A percentile compares a stretch with the other conserved stretches of the same genome.
Evolutionary conservation across 2,797 vertebrate genomes (phyloP).

Genomic region (Lophius americanus): DNA sequence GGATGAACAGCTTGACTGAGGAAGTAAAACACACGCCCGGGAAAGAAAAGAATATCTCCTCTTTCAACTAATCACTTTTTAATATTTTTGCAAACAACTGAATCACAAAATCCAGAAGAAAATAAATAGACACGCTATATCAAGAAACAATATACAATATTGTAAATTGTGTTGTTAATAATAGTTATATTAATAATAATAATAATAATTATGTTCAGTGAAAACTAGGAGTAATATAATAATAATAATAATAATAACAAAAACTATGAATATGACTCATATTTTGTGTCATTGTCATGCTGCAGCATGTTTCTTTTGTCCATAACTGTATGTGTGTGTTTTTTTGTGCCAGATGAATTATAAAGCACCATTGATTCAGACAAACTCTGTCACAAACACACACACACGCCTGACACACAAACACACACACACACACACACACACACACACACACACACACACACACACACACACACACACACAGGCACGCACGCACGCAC

Average conservation of each 20-base stretch:
- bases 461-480: no score
- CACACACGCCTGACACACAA: neutral
- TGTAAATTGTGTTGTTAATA: neutral
- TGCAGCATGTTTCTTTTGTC: neutral
- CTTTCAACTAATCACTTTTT: slow-evolving; percentile 31
- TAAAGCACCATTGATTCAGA: slow-evolving; percentile 67
- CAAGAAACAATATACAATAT: neutral
- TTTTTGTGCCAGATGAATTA: slow-evolving; percentile 57
- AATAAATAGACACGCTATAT: neutral
- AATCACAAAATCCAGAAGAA: neutral
- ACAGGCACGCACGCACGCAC: no score
- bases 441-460: no score
- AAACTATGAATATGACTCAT: neutral
- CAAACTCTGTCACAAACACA: slow-evolving; percentile 28
- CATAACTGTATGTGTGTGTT: slow-evolving; percentile 5
- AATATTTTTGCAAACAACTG: neutral
- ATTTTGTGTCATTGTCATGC: neutral
- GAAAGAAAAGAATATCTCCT: slow-evolving; percentile 13
- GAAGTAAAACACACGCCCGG: slow-evolving; percentile 52
- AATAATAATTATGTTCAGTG: no score
- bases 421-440: no score
- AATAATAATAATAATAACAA: no score
- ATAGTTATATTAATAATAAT: neutral
- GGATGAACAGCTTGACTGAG: slow-evolving; percentile 34
- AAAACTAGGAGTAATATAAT: no score